These are phyloP conservation scores for Porites evermanni DNA, from an alignment of 92 coral and sea anemone species.

Conservation along the genomic window DNA sequence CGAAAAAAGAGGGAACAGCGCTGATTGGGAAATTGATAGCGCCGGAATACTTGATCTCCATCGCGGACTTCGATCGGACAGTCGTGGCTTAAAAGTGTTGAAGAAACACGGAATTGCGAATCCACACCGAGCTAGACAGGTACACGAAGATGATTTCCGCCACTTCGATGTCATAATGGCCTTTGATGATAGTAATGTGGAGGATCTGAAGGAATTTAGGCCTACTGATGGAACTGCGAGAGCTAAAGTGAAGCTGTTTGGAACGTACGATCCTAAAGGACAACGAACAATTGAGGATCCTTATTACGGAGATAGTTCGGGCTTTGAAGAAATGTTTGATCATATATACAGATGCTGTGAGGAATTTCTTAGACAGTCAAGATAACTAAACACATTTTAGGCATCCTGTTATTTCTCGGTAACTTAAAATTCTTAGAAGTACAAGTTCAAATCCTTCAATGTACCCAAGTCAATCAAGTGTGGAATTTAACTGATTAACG, in stretches of 20 bases:
- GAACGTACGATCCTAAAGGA: conserved; percentile 84
- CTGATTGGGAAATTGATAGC: conserved; percentile 86
- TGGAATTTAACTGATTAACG: no score
- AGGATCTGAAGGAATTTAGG: conserved; percentile 70
- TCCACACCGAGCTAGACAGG: conserved; percentile 84
- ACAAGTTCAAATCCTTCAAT: no score
- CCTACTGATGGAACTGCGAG: conserved; percentile 75
- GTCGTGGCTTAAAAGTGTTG: conserved; percentile 71
- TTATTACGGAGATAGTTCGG: conserved; percentile 80
- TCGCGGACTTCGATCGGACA: conserved; percentile 77
- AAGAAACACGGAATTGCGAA: conserved; percentile 78
- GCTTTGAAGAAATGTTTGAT: conserved; percentile 81
- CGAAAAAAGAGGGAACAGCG: conserved; percentile 58
- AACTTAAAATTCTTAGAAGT: no score
- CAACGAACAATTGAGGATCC: conserved; percentile 77
- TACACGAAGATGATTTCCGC: conserved; percentile 75
- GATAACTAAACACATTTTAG: not conserved
- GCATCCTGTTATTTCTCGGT: no score
- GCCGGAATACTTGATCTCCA: conserved; percentile 88
- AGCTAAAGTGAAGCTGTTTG: conserved; percentile 79
- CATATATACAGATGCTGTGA: conserved; percentile 87
- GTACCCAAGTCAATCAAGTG: no score
- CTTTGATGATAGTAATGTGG: conserved; percentile 83
- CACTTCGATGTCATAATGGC: conserved; percentile 85
- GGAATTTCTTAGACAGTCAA: conserved; percentile 67